Base-by-base conservation (phyloP, 2,888 invertebrate species). In the Caenorhabditis japonica region DNA sequence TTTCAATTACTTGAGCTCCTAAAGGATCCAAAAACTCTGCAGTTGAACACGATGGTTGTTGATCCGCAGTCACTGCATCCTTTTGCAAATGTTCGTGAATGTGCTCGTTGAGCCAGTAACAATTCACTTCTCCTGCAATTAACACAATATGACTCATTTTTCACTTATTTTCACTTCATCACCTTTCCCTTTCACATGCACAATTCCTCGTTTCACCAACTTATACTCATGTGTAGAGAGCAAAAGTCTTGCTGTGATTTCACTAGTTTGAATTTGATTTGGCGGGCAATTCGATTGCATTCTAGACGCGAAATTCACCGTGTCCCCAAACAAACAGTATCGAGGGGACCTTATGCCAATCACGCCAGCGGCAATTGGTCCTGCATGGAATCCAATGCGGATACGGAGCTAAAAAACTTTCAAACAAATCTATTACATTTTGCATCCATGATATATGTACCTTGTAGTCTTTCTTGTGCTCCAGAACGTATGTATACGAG, bases 261-360 rank as follows among this genome's bases (percentile, higher is more conserved):
- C 80, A 47, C 77, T 77, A 1, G 80, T 81, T 43, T 86, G 86
- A 60, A 86, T 87, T 73, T 86, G 86, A 56, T 87, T 85, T 2
- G 85, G 85, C 13, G 86, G 83, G 27, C 85, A 83, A 62, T 87
- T 86, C 7, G 84, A 84, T 56, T 86, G 86, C 86, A 86, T 86
- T 46, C 86, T 77, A 7, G 86, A 86, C 8, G 86, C 84, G 30
- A 86, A 86, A 49, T 86, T 86, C 3, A 85, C 86, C 55, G 86
- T 86, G 68, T 86, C 86, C 5, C 86, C 86, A 55, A 86, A 86
- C 2, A 86, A 75, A 56, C 85, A 87, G 52, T 82, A 86, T 7
- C 86, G 59, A 0, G 86, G 86, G 19, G 84, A 82, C 7, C 79
- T 79, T n/a, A 83, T 70, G 17, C 85, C 86, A 47, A 86, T 83